phyloP scores from a whole-genome alignment of 1,140 invertebrate species.

The Drosophila auraria region DNA sequence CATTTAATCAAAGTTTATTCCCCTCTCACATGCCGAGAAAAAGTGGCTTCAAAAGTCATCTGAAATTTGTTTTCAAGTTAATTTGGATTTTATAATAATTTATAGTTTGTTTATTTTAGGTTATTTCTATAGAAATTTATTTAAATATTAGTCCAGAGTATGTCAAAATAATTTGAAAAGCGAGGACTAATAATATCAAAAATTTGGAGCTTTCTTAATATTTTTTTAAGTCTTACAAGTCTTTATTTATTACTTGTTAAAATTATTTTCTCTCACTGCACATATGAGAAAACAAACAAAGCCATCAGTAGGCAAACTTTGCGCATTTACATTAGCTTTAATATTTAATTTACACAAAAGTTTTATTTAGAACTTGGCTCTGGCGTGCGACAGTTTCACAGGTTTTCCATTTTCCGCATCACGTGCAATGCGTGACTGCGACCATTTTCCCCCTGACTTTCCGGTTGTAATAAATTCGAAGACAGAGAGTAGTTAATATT shows the following conservation, averaged over 20 bases:
- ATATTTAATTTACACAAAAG: slow-evolving; percentile 62
- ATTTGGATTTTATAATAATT: not conserved
- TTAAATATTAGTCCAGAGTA: too few relatives aligned
- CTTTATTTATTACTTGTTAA: not conserved
- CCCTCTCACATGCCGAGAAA: slow-evolving; percentile 14
- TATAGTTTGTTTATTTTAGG: not conserved
- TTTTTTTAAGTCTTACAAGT: too few relatives aligned
- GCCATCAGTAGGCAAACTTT: slow-evolving; percentile 27
- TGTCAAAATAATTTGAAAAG: too few relatives aligned
- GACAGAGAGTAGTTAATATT: slow-evolving; percentile 72
- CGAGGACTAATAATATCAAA: too few relatives aligned
- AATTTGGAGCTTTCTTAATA: too few relatives aligned
- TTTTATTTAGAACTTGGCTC: slow-evolving; percentile 43
- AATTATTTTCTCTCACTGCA: slow-evolving; percentile 10
- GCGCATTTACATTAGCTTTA: slow-evolving; percentile 69
- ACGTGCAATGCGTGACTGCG: slow-evolving; percentile 66
- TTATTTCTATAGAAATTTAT: too few relatives aligned
- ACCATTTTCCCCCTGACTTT: slow-evolving; percentile 42
- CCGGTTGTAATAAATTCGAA: slow-evolving; percentile 56
- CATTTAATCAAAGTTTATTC: slow-evolving; percentile 56
- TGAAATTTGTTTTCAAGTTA: too few relatives aligned
- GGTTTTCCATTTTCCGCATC: slow-evolving; percentile 61
- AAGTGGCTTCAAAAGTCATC: slow-evolving; percentile 2
- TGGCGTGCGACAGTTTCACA: slow-evolving; percentile 56
- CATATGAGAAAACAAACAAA: slow-evolving; percentile 12